phyloP scores from a whole-genome alignment of 2,113 vertebrate species.

The Nothocercus nigrocapillus region DNA sequence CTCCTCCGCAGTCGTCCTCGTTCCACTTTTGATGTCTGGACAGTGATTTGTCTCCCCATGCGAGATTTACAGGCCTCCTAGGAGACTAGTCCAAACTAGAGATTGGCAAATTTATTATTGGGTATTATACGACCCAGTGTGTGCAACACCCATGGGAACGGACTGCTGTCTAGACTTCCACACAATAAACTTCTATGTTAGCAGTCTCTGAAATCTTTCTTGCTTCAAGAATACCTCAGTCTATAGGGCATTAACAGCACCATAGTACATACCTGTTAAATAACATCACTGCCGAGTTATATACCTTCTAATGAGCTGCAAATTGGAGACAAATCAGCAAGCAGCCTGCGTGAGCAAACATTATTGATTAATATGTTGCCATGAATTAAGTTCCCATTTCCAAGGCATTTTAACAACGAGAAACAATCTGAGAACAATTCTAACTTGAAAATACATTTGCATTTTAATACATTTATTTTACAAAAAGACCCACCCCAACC shows the following conservation, averaged over 20 bases:
- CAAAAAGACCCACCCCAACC: conserved; percentile 27
- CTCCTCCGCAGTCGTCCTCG: not conserved
- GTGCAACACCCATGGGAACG: not conserved
- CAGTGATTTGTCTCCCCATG: rapidly evolving
- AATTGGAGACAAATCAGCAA: conserved; percentile 53
- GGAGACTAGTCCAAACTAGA: not conserved
- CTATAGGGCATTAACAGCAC: conserved; percentile 4
- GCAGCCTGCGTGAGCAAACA: conserved; percentile 64
- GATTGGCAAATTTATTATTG: not conserved
- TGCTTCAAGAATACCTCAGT: not conserved
- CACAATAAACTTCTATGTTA: not conserved
- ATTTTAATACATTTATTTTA: conserved; percentile 54
- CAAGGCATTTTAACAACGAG: not conserved
- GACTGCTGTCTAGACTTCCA: not conserved
- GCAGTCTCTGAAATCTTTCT: not conserved
- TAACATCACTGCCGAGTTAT: conserved; percentile 42
- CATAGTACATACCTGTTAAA: conserved; percentile 13
- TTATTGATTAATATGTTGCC: conserved; percentile 59
- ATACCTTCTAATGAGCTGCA: conserved; percentile 41
- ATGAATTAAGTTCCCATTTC: conserved; percentile 39
- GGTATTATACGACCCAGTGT: not conserved
- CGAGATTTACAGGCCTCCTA: not conserved
- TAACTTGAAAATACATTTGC: conserved; percentile 55
- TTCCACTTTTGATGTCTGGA: not conserved
- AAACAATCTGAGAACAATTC: conserved; percentile 31